Evolutionary conservation across 2,888 invertebrate genomes (phyloP).

Genomic region (Cephus runcator): DNA sequence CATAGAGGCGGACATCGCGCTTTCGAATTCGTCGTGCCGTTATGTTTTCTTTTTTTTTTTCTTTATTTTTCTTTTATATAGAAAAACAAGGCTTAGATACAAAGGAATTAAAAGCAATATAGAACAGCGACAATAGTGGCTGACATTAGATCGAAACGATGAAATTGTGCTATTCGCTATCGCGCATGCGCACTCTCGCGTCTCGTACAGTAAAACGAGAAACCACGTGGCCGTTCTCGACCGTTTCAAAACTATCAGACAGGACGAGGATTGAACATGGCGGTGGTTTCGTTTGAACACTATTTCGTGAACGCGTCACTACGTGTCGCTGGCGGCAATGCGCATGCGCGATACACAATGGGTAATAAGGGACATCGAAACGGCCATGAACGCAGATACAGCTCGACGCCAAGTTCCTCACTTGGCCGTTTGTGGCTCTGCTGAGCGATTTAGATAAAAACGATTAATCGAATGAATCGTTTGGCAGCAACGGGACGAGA

Average conservation of each 20-base stretch:
- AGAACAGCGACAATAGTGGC: background rate
- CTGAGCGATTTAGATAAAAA: background rate
- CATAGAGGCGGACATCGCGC: background rate
- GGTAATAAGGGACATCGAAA: background rate
- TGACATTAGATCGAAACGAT: no score
- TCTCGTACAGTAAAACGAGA: no score
- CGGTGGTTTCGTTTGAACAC: background rate
- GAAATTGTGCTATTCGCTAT: no score
- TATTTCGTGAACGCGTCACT: background rate
- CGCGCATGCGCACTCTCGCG: no score
- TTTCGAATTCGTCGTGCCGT: background rate
- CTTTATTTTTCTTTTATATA: background rate
- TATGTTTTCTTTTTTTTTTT: background rate
- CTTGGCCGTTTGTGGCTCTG: background rate
- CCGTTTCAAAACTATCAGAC: no score
- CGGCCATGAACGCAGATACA: background rate
- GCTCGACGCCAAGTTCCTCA: background rate
- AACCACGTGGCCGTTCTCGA: no score
- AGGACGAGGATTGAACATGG: no score
- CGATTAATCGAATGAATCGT: background rate
- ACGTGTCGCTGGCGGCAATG: background rate
- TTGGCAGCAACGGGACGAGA: background rate
- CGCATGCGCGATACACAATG: background rate
- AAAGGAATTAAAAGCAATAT: background rate
- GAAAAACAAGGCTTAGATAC: constrained; percentile 3